A percentile compares a stretch with the other conserved stretches of the same genome.
phyloP scores from a whole-genome alignment of 1,140 invertebrate species.

The Drosophila kurseongensis region DNA sequence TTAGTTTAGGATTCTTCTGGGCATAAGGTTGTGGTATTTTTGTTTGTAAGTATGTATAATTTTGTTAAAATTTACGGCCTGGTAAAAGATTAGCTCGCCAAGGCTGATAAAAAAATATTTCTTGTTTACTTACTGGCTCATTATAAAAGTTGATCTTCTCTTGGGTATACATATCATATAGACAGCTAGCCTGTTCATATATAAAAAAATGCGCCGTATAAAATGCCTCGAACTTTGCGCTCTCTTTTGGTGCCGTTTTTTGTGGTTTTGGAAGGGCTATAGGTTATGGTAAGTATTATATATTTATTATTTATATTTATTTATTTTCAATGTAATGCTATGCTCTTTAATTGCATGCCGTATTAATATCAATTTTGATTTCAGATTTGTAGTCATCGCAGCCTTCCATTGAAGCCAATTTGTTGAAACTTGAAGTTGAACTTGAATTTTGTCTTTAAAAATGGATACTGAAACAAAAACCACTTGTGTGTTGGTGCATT shows the following conservation, averaged over 20 bases:
- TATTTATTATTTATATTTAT: conserved; percentile 50
- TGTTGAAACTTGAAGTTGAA: conserved; percentile 60
- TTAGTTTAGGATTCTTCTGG: conserved; percentile 32
- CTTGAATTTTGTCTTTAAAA: conserved; percentile 13
- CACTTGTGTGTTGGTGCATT: conserved; percentile 5
- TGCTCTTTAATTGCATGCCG: conserved; percentile 60
- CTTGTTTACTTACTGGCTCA: conserved; percentile 77
- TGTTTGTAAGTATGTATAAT: conserved; percentile 57
- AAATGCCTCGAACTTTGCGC: conserved; percentile 69
- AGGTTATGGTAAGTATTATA: conserved; percentile 43
- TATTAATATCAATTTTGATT: conserved; percentile 79
- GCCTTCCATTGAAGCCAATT: conserved; percentile 79
- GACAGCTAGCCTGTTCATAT: conserved; percentile 72
- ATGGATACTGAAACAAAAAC: background rate
- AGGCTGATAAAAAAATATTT: conserved; percentile 78
- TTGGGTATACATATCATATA: conserved; percentile 64
- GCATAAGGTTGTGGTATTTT: conserved; percentile 41
- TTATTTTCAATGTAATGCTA: conserved; percentile 49
- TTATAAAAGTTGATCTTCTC: conserved; percentile 76
- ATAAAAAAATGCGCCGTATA: conserved; percentile 79
- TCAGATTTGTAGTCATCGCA: conserved; percentile 77
- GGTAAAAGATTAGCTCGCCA: conserved; percentile 74
- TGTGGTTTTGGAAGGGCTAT: conserved; percentile 55
- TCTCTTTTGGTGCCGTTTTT: conserved; percentile 43
- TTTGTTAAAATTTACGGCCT: conserved; percentile 75